Evolutionary conservation across 2,888 invertebrate species (phyloP).

Genomic region (Chloroclysta siterata): DNA sequence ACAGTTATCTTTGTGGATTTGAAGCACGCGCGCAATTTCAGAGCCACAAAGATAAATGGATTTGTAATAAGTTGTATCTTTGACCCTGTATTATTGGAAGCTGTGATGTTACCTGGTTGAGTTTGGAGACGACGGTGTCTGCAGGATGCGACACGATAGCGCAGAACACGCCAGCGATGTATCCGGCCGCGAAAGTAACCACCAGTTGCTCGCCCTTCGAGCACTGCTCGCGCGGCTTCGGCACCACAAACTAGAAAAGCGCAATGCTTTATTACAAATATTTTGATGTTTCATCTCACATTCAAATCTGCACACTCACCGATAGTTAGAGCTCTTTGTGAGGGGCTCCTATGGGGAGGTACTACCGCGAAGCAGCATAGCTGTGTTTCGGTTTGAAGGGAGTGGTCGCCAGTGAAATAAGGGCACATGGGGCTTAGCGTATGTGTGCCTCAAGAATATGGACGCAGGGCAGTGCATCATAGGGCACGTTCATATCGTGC

Average conservation of each 20-base stretch:
- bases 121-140: conserved; percentile 97
- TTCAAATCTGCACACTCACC: too few relatives aligned
- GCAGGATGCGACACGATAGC: conserved; percentile 99
- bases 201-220: conserved; percentile 96
- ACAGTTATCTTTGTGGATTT: neutral
- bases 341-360: too few relatives aligned
- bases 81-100: neutral
- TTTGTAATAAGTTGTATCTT: neutral
- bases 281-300: too few relatives aligned
- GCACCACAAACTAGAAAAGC: conserved; percentile 90
- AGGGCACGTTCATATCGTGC: too few relatives aligned
- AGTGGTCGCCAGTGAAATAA: too few relatives aligned
- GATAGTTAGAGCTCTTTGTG: too few relatives aligned
- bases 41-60: neutral
- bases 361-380: too few relatives aligned
- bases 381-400: too few relatives aligned
- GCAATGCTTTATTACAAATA: too few relatives aligned
- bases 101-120: conserved; percentile 90
- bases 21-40: neutral
- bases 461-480: too few relatives aligned
- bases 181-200: conserved; percentile 97
- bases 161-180: conserved; percentile 99
- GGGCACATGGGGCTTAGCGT: too few relatives aligned
- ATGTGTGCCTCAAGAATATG: too few relatives aligned
- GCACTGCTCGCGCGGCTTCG: conserved; percentile 96